Evolutionary conservation across 2,113 vertebrate genomes (phyloP), one percentile per base, ranked within the genome.

Genomic region (Podocnemis expansa): DNA sequence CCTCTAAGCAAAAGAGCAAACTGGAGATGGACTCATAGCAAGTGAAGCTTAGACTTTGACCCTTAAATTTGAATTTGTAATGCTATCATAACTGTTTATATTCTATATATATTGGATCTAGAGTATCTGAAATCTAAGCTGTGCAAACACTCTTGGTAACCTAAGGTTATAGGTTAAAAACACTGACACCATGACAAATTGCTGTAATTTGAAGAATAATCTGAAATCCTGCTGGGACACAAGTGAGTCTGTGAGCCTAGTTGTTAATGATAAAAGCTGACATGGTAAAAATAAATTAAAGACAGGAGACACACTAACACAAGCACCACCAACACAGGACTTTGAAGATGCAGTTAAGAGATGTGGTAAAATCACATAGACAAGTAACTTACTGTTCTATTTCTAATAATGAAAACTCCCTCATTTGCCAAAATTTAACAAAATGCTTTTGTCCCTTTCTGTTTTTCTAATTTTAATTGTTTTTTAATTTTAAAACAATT

Each of bases 251-350:
- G 47, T 49, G 70, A 97, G 89, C 13, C 91, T 76, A 81, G 76
- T 91, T 95, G 93, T 96, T 96, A 97, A 97, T 95, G 96, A 96
- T 97, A 97, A 96, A 97, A 96, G 89, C 95, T 95, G 97, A 97
- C 96, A 89, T 3, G 82, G 93, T 94, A 97, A 97, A 97, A 97
- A 95, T 85, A 93, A 87, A 94, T 96, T 96, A 95, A 95, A 97
- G 67, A 93, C n/a, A 96, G 83, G 73, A 87, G 52, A 88, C 19
- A 38, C 84, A 78, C 67, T 38, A 96, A 96, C 89, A 19, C 8
- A 55, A 95, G 93, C 82, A 92, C 88, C 75, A 94, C 49, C 73
- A 91, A 67, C 0, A 0, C 70, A 87, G 82, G 88, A 94, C 94
- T 93, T 56, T 88, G 88, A 89, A 0, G 0, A 89, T 91, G 49